Evolutionary conservation across 2,113 vertebrate genomes (phyloP), one percentile per base, ranked within the genome.

Genomic region (Mus musculus): DNA sequence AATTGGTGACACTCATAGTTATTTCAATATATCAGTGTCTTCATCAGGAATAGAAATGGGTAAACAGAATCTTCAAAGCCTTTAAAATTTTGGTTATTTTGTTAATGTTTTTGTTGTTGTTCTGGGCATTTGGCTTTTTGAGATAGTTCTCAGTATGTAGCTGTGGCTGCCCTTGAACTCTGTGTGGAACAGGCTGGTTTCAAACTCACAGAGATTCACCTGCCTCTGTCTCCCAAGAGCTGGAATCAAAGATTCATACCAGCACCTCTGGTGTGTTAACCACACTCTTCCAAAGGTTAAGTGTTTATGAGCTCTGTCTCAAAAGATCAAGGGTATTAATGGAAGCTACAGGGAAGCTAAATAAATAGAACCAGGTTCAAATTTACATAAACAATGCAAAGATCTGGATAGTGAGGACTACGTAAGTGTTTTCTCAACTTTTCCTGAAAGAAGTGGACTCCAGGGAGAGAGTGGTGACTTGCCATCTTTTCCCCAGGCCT

Each of bases 1-100:
- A 97, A 96, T 97, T 22, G 97, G 98, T 88, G 90, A 95, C 95
- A 98, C 93, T 96, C 99, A 98, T 92, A 1, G 42, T 67, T 82
- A 80, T 88, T 99, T 99, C 90, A 99, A 98, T 95, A 98, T 78
- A 92, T 95, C 98, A 28, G 78, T 98, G 86, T 98, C 98, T 0
- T 28, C 94, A 28, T 88, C 97, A 52, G 97, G 17, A 98, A 96
- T 98, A 89, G 95, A 98, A 59, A 97, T 98, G 30, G 24, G 46
- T 20, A 97, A 97, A 59, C 98, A 98, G 65, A 93, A 97, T 75
- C 76, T 98, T 65, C 36, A 82, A 82, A 61, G 54, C 33, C 26
- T 84, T 42, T 24, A 28, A 26, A 42, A 59, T 20, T 46, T 63
- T 65, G 39, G 39, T 14, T 65, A 19, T 30, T 85, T 85, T 65